Evolutionary conservation across 2,113 vertebrate species (phyloP), one percentile per base, ranked within the genome.

Genomic region (Andinoacara biseriatus): DNA sequence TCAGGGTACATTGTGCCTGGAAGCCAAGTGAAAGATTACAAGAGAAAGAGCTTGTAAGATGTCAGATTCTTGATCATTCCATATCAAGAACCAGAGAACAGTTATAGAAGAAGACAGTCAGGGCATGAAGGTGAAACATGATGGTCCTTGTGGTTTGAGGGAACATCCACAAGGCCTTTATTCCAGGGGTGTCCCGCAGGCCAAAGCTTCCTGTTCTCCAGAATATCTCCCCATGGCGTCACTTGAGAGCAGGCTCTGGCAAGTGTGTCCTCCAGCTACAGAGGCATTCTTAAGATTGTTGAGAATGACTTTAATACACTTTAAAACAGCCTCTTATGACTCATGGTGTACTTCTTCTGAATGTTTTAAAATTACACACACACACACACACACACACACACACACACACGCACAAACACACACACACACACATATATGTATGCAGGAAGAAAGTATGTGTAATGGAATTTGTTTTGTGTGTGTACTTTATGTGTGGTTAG

Each of bases 401-500:
- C 7, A n/a, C 3, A 17, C 7, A 62, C 9, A 52, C 6, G 18
- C 6, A 52, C 6, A 2, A 1, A 52, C 2, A 52, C 6, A 46
- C 5, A 15, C 4, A 13, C 11, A 14, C 11, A 14, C 4, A 15
- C 5, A 49, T 4, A 17, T 11, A 17, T 11, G 6, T 11, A 49
- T 35, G 15, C 43, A 20, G 24, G 52, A 58, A 24, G 7, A 24
- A 46, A 59, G 31, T 40, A 7, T 43, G 33, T 13, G 15, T 43
- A 52, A 26, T 54, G 46, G 15, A 58, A 57, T 82, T 52, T 78
- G 22, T 58, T 22, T 59, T 33, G 29, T 63, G 61, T 61, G 26
- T 52, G 80, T 58, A 58, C 38, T 9, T 35, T 7, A 54, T 83
- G 74, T 89, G 83, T 90, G 87, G 90, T 90, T 84, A 87, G 81